phyloP scores from a whole-genome alignment of 1,140 invertebrate genomes.

The Zaprionus davidi region DNA sequence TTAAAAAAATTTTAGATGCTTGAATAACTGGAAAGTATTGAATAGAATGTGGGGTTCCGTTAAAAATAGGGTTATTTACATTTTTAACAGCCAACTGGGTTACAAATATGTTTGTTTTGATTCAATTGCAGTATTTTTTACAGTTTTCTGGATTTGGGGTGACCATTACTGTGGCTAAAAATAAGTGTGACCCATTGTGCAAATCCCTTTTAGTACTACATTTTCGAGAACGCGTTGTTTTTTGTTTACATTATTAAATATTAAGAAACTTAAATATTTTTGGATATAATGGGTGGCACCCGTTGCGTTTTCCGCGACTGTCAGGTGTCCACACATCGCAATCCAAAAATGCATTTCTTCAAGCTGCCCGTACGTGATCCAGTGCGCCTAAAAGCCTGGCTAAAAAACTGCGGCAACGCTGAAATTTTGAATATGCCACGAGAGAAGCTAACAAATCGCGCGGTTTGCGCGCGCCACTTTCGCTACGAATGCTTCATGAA shows the following conservation, averaged over 20 bases:
- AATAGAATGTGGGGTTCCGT: not conserved
- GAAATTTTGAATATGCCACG: slow-evolving; percentile 75
- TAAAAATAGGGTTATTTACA: not conserved
- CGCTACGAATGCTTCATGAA: slow-evolving; percentile 85
- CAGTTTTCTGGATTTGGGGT: slow-evolving; percentile 15
- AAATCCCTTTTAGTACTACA: not conserved
- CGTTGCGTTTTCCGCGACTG: slow-evolving; percentile 85
- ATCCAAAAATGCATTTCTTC: slow-evolving; percentile 85
- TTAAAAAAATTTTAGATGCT: not conserved
- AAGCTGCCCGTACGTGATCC: slow-evolving; percentile 84
- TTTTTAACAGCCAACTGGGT: not conserved
- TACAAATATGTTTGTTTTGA: not conserved
- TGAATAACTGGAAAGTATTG: not conserved
- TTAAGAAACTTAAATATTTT: not conserved
- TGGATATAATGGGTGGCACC: slow-evolving; percentile 84
- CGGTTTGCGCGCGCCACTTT: slow-evolving; percentile 85
- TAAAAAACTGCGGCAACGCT: slow-evolving; percentile 74
- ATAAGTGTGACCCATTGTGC: not conserved
- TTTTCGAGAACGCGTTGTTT: not conserved
- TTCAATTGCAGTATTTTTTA: not conserved
- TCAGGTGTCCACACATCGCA: slow-evolving; percentile 70
- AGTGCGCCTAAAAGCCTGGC: slow-evolving; percentile 82
- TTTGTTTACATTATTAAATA: slow-evolving; percentile 10
- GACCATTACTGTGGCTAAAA: slow-evolving; percentile 3
- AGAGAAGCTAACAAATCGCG: slow-evolving; percentile 83